phyloP scores from a whole-genome alignment of 35 echinoderm and acorn worm species.

The Lytechinus pictus region DNA sequence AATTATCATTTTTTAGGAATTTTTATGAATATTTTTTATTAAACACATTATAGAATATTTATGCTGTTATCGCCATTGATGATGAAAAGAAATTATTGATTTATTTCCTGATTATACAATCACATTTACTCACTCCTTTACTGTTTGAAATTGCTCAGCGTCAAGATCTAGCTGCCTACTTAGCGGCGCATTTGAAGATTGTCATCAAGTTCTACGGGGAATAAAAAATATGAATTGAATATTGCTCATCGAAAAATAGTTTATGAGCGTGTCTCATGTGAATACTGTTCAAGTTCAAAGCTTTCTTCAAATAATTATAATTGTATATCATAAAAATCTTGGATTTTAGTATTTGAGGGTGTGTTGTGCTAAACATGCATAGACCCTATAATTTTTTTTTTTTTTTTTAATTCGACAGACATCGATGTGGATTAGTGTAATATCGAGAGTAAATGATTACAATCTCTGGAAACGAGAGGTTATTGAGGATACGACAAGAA shows the following conservation, averaged over 20 bases:
- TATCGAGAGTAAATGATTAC: conserved; percentile 3
- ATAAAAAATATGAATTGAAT: background rate
- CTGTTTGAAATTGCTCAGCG: background rate
- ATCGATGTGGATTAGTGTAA: background rate
- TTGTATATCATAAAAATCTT: background rate
- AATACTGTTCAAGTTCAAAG: background rate
- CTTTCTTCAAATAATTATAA: background rate
- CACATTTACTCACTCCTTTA: background rate
- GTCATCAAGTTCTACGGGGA: background rate
- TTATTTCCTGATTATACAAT: background rate
- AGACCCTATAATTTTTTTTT: background rate
- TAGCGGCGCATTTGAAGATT: background rate
- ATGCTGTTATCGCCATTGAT: no score
- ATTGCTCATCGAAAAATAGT: background rate
- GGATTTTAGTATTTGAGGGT: background rate
- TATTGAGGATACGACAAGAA: background rate
- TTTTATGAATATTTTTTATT: no score
- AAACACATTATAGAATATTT: no score
- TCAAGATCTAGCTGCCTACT: background rate
- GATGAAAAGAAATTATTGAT: no score
- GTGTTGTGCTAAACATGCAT: background rate
- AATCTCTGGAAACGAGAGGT: background rate
- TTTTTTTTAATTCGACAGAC: background rate
- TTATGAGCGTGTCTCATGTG: background rate
- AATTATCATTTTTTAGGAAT: no score